phyloP scores from a whole-genome alignment of 2,888 invertebrate genomes.

The Cheilosia vernalis region DNA sequence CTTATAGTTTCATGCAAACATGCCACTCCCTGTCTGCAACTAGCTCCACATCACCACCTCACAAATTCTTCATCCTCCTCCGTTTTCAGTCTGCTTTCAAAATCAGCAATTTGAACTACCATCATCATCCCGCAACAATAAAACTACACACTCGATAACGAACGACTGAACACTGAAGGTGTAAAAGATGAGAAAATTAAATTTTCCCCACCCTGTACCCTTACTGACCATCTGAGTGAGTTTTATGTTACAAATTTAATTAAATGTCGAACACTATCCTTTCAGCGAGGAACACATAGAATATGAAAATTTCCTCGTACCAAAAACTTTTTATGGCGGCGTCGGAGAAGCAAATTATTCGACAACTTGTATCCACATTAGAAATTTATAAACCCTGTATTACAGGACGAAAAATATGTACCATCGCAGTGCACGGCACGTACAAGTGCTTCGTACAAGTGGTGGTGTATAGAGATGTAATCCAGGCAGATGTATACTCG shows the following conservation, averaged over 20 bases:
- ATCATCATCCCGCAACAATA: too few relatives aligned
- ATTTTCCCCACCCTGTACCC: conserved; percentile 7
- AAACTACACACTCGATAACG: not conserved
- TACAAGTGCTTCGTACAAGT: conserved; percentile 5
- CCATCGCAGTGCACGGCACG: not conserved
- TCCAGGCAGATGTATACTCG: conserved; percentile 49
- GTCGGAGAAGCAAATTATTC: conserved; percentile 60
- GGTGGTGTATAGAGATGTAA: conserved; percentile 60
- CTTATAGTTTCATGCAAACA: too few relatives aligned
- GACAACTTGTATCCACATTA: conserved; percentile 69
- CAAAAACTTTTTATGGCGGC: conserved; percentile 36
- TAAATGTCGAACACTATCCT: conserved; percentile 65
- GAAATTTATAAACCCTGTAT: conserved; percentile 61
- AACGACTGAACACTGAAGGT: not conserved
- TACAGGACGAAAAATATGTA: conserved; percentile 26
- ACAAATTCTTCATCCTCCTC: too few relatives aligned
- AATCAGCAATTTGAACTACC: too few relatives aligned
- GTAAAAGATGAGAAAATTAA: conserved; percentile 42
- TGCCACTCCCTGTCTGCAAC: too few relatives aligned
- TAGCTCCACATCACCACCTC: too few relatives aligned
- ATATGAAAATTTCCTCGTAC: conserved; percentile 33
- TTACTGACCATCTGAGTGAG: not conserved
- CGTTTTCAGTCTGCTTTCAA: too few relatives aligned
- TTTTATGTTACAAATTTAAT: conserved; percentile 59
- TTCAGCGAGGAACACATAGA: conserved; percentile 42